Percentiles rank a stretch among this genome's conserved stretches.
Conservation (phyloP, 2,797 vertebrate species). For the Pantherophis vulpinus region DNA sequence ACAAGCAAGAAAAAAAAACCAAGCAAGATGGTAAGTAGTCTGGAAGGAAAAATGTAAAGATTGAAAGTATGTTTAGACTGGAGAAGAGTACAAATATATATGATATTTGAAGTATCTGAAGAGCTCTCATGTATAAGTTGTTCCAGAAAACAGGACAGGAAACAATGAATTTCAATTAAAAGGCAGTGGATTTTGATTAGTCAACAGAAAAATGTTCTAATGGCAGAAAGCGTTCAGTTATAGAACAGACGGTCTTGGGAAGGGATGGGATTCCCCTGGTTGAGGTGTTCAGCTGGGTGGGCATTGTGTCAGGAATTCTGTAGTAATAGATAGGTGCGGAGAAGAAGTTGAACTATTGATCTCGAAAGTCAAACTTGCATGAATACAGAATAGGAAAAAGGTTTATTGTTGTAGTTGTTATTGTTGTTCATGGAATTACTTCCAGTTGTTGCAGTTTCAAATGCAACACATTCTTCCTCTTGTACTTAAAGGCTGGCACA, state of each 20-base stretch:
- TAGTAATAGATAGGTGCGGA: background rate
- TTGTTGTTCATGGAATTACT: background rate
- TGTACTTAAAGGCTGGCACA: background rate
- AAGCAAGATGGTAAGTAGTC: background rate
- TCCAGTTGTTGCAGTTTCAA: background rate
- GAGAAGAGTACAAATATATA: background rate
- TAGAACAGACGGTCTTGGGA: background rate
- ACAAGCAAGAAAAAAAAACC: background rate
- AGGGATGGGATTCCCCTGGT: background rate
- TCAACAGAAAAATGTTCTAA: background rate
- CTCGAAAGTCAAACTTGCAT: background rate
- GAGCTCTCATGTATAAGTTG: background rate
- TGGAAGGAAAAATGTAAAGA: background rate
- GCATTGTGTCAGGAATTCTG: background rate
- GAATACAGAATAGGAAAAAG: background rate
- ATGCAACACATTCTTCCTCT: background rate
- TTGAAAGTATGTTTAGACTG: background rate
- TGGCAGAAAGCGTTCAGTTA: background rate
- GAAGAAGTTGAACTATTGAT: background rate
- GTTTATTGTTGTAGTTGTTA: background rate
- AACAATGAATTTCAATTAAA: background rate
- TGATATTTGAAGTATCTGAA: background rate
- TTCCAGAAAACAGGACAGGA: background rate
- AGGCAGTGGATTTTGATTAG: background rate
- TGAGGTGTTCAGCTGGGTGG: background rate